Conservation (phyloP, 2,113 vertebrate genomes). For the Thamnaconus septentrionalis region DNA sequence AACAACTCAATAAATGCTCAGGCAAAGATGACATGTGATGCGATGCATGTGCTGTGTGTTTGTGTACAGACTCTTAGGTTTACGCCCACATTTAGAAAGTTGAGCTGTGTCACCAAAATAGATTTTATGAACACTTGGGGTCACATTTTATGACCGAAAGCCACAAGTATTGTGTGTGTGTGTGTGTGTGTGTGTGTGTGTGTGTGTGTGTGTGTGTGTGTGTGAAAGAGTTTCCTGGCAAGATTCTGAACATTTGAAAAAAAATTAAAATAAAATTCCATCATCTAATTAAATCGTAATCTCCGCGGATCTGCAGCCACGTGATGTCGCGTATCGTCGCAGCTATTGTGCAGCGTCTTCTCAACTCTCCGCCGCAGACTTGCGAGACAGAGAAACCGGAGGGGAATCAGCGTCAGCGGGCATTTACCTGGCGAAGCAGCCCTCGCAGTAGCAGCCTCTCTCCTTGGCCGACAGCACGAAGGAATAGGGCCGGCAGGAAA, state of each 20-base stretch:
- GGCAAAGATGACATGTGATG: neutral
- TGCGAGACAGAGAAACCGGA: neutral
- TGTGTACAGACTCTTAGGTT: neutral
- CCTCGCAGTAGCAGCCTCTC: slow-evolving; percentile 86
- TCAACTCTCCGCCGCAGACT: neutral
- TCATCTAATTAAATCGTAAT: no score
- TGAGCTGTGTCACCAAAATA: slow-evolving; percentile 29
- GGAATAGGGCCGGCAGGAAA: slow-evolving; percentile 84
- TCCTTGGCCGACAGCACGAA: slow-evolving; percentile 84
- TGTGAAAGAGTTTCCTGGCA: no score
- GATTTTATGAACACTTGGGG: slow-evolving; percentile 10
- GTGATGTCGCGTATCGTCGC: neutral
- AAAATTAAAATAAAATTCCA: no score
- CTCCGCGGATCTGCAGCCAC: neutral
- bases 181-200: no score
- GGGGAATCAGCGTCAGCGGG: neutral
- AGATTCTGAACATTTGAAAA: no score
- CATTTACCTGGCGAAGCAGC: slow-evolving; percentile 88
- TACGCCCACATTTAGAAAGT: slow-evolving; percentile 9
- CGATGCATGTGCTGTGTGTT: no score
- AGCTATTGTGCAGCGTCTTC: neutral
- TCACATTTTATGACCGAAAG: neutral
- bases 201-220: no score
- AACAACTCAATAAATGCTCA: no score
- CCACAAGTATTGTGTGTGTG: neutral